These are phyloP conservation scores for Lepidocolaptes lacrymiger DNA, from an alignment of 2,797 vertebrate species.

Conservation along the genomic window DNA sequence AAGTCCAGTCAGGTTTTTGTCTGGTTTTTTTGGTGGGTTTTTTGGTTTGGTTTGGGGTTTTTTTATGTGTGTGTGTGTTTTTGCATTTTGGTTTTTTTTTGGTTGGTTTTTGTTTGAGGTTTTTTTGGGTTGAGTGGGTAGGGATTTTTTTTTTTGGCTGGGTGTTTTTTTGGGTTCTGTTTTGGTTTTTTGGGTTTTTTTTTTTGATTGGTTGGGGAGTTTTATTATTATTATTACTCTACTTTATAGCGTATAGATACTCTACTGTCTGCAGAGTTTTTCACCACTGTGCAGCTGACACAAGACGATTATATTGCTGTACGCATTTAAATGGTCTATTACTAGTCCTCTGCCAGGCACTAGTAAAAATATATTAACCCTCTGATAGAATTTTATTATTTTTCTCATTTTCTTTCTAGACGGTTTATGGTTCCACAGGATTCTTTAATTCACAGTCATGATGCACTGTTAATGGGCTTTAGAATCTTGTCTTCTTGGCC, in stretches of 20 bases:
- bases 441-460: slow-evolving; percentile 52
- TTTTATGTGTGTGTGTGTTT: no score
- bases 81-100: background rate
- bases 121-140: background rate
- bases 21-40: background rate
- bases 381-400: slow-evolving; percentile 48
- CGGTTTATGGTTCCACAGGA: slow-evolving; percentile 46
- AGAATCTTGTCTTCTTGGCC: slow-evolving; percentile 43
- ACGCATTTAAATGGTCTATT: slow-evolving; percentile 42
- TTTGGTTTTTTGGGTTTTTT: background rate
- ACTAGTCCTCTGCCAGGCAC: slow-evolving; percentile 39
- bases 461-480: slow-evolving; percentile 33
- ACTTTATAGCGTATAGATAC: background rate
- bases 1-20: background rate
- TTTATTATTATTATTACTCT: background rate
- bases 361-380: slow-evolving; percentile 61
- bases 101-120: background rate
- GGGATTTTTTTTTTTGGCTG: no score
- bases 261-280: background rate
- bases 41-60: no score
- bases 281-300: background rate
- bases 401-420: slow-evolving; percentile 53
- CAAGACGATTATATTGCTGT: slow-evolving; percentile 13
- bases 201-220: background rate
- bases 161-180: background rate